Conservation (phyloP, 2,888 invertebrate species). For the Lasioglossum oenotherae region DNA sequence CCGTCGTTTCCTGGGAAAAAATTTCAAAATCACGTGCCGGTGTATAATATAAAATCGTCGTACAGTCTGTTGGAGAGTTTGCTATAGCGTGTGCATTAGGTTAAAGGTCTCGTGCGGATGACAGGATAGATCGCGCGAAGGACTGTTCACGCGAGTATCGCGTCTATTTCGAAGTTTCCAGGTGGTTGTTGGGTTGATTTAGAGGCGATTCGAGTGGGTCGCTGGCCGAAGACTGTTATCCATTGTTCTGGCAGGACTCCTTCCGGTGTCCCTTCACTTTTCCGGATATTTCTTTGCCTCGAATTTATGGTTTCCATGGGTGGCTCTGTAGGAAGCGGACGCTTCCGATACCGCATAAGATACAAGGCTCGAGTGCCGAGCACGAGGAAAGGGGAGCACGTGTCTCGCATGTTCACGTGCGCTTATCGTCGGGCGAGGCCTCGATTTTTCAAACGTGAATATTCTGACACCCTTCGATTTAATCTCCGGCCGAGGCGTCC, state of each 20-base stretch:
- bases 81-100: not conserved
- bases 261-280: conserved; percentile 35
- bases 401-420: conserved; percentile 36
- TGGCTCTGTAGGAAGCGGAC: conserved; percentile 12
- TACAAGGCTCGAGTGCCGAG: conserved; percentile 13
- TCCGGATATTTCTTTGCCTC: conserved; percentile 19
- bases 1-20: not conserved
- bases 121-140: not conserved
- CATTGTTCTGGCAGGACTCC: conserved; percentile 14
- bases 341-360: conserved; percentile 42
- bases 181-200: conserved; percentile 1
- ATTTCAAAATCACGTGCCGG: not conserved
- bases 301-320: conserved; percentile 36
- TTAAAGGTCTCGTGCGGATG: not conserved
- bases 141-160: not conserved
- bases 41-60: not conserved
- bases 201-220: conserved; percentile 9
- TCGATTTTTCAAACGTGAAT: conserved; percentile 1
- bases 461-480: conserved; percentile 4
- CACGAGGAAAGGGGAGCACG: conserved; percentile 22
- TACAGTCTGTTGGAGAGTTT: not conserved
- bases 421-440: conserved; percentile 25
- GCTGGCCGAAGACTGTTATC: not conserved
- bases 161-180: not conserved
- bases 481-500: not conserved